Base-by-base conservation (phyloP, 2,888 invertebrate species). In the Spilarctia lutea region DNA sequence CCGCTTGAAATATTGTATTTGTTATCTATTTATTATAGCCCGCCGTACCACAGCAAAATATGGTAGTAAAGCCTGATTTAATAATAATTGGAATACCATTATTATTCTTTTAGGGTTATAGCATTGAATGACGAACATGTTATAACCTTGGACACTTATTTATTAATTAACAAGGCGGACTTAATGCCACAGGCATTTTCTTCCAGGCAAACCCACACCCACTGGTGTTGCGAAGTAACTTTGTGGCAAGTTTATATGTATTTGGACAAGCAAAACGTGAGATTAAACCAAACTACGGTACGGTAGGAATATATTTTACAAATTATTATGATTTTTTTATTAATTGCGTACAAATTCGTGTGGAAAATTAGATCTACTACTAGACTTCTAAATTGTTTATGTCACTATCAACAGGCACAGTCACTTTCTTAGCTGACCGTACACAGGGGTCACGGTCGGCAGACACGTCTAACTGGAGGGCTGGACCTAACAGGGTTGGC, bases 371-470 rank as follows among this genome's bases (percentile, higher is more conserved):
- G 10, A 20, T 24, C 8, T 2, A n/a, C n/a, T n/a, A n/a, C n/a
- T 13, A 18, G 24, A 56, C 8, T 35, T 20, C 3, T 52, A 2
- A 1, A 11, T 33, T 52, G 30, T 39, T 56, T 68, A 52, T n/a
- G 24, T 35, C 33, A 7, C n/a, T 2, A 10, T 30, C 18, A 20
- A 30, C 24, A 11, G 18, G 13, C 63, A 45, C 24, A 71, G 42
- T 42, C 42, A 63, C 63, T 71, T 71, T 8, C 24, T 42, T 27
- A 63, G 39, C 42, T 71, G 42, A 71, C 71, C 24, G 45, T 72
- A 68, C 65, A 73, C 66, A 70, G 71, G 82, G 84, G 82, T 85
- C 85, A 82, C 76, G 86, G 84, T 75, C 80, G 77, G 6, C 69
- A 75, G 73, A 66, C 76, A 65, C 71, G 71, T 77, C 63, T 75